Evolutionary conservation across 1,140 invertebrate genomes (phyloP).

Genomic region (Diuraphis noxia): DNA sequence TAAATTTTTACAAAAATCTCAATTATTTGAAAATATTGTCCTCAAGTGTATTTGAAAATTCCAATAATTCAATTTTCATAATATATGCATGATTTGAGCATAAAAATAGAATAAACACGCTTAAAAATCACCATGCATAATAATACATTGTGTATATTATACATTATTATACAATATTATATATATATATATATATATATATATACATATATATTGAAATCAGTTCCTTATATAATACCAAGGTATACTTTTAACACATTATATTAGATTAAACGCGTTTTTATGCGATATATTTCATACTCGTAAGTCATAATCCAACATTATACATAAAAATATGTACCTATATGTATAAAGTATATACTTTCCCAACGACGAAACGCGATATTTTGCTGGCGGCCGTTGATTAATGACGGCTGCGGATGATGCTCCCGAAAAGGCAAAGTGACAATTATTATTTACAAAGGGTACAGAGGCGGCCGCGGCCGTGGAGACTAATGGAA

Average conservation of each 20-base stretch:
- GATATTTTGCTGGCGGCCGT: neutral
- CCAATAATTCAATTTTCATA: too few species aligned
- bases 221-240: neutral
- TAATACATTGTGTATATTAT: too few species aligned
- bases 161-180: too few species aligned
- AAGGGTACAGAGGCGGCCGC: neutral
- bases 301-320: too few species aligned
- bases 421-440: constrained; percentile 4
- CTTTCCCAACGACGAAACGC: neutral
- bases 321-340: neutral
- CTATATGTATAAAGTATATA: neutral
- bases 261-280: neutral
- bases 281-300: neutral
- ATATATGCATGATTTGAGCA: too few species aligned
- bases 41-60: too few species aligned
- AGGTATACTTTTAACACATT: neutral
- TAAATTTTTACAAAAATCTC: too few species aligned
- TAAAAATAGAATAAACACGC: too few species aligned
- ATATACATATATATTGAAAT: neutral
- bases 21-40: too few species aligned
- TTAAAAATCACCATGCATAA: too few species aligned
- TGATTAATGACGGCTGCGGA: constrained; percentile 21
- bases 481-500: neutral
- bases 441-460: constrained; percentile 16
- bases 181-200: too few species aligned